Base-by-base conservation (phyloP, 2,888 invertebrate species). In the Dolichomitus sp. region DNA sequence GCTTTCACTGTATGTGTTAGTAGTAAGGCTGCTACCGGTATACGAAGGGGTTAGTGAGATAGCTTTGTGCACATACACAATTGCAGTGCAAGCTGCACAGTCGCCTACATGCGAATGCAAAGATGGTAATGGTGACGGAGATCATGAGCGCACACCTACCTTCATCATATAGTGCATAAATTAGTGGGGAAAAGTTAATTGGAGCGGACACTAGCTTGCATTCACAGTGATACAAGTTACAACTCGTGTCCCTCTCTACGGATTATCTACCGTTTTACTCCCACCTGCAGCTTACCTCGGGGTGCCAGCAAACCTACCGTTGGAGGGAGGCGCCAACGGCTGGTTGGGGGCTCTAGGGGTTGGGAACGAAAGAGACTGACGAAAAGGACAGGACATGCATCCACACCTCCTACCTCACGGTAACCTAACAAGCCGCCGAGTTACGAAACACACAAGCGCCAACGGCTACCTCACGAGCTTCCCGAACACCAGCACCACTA, bases 161-260 rank as follows among this genome's bases (percentile, higher is more conserved):
- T 86, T 57, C 57, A 75, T 66, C 66, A 61, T 65, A 17, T 66
- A 45, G 87, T 88, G 91, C 90, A 93, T 92, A 92, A 93, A 93
- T 93, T 93, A 92, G 92, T 90, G 91, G 91, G 90, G 91, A 92
- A 93, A 93, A 93, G 92, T 93, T 93, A 93, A 93, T 93, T 93
- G 92, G 92, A 91, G 91, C 92, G 90, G 90, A 93, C 91, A 90
- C 87, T 89, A 91, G 90, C 87, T 90, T 87, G 89, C 90, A 89
- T 91, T 92, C 90, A 87, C 91, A 89, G 87, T 87, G 89, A 89
- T 91, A 90, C 91, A 91, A 92, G 91, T 91, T 91, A 90, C 91
- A 89, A 89, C 87, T 84, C 80, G 88, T 37, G 33, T 50, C 50
- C 23, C 45, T 11, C 42, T 42, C 73, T 57, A 33, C 45, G 19